These are phyloP conservation scores for Pterocles burchelli DNA, from an alignment of 2,113 vertebrate genomes.

Conservation along the genomic window DNA sequence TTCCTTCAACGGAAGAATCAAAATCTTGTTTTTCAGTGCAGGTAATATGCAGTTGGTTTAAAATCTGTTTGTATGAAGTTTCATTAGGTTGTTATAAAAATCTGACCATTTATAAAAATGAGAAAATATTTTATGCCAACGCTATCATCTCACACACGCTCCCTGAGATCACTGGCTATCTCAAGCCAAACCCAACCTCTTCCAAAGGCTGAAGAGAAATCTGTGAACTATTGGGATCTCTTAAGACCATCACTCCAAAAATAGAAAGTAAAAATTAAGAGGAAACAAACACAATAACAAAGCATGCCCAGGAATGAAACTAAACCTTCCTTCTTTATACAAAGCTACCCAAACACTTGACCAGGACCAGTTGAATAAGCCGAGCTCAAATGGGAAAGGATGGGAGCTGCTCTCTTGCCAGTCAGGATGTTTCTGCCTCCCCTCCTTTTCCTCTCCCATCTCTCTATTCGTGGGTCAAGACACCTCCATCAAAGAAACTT, in stretches of 20 bases:
- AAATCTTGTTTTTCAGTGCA: background rate
- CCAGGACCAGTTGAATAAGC: rapidly evolving
- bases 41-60: background rate
- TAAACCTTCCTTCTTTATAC: background rate
- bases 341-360: background rate
- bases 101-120: background rate
- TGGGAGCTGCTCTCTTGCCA: background rate
- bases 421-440: background rate
- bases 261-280: rapidly evolving
- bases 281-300: background rate
- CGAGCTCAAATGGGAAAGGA: background rate
- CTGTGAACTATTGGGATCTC: background rate
- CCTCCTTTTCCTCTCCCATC: background rate
- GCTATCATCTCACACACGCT: rapidly evolving
- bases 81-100: background rate
- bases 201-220: background rate
- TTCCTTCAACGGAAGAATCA: background rate
- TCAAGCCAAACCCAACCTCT: background rate
- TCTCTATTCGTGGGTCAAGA: background rate
- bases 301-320: background rate
- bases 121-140: background rate
- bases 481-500: background rate
- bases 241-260: background rate
- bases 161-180: background rate
- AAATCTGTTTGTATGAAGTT: background rate